A percentile compares a stretch with the other conserved stretches of the same genome.
These are phyloP conservation scores for Lamellibrachia luymesi DNA, from an alignment of 1,140 invertebrate genomes.

Conservation along the genomic window DNA sequence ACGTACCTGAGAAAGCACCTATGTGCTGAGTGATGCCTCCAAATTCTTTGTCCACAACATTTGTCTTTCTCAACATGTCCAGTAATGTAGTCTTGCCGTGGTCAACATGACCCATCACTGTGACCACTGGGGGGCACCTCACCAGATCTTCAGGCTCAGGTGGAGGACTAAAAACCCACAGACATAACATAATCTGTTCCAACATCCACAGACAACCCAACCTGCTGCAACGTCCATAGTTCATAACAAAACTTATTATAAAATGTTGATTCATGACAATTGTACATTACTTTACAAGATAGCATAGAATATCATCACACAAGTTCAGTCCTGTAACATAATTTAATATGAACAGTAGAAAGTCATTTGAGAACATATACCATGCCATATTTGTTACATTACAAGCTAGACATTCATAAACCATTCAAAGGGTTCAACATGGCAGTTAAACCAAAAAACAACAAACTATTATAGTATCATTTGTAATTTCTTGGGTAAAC, in stretches of 20 bases:
- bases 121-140: slow-evolving; percentile 83
- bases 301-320: too few species aligned
- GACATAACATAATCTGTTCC: background rate
- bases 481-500: too few species aligned
- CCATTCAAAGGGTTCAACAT: too few species aligned
- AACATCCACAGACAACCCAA: background rate
- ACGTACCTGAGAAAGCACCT: slow-evolving; percentile 84
- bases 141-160: slow-evolving; percentile 65
- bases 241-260: background rate
- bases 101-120: slow-evolving; percentile 99
- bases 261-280: background rate
- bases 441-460: too few species aligned
- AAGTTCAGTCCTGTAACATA: too few species aligned
- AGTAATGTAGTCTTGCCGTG: slow-evolving; percentile 98
- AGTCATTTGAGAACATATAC: slow-evolving; percentile 9
- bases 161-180: slow-evolving; percentile 58
- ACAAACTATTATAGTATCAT: too few species aligned
- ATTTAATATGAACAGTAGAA: too few species aligned
- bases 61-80: slow-evolving; percentile 82
- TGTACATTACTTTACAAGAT: too few species aligned
- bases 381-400: too few species aligned
- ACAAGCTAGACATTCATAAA: too few species aligned
- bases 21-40: slow-evolving; percentile 99
- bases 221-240: background rate
- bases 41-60: slow-evolving; percentile 87